Base-by-base conservation (phyloP, 2,113 vertebrate genomes). In the Dinomys branickii region DNA sequence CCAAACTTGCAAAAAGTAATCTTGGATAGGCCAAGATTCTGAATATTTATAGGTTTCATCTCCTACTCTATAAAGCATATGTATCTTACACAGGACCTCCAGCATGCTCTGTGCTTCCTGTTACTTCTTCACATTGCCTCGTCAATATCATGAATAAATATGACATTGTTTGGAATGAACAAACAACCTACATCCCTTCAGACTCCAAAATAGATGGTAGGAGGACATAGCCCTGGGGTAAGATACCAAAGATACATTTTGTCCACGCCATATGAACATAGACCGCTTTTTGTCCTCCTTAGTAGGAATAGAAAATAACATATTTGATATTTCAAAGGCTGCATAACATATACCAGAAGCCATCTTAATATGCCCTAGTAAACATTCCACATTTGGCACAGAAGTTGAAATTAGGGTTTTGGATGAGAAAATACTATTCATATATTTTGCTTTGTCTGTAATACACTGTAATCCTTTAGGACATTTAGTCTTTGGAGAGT, bases 281-380 rank as follows among this genome's bases (percentile, higher is more conserved):
- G 50, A 28, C 14, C 63, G 9, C 44, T 67, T 20, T 50, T 73
- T 69, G 24, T 28, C 24, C 56, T 81, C 17, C 59, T 67, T 41
- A 26, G 47, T 41, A 41, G 38, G 8, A 26, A 63, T 38, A 44
- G 44, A 89, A 90, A 85, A 86, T 41, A 80, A 61, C 44, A 10
- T 26, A 73, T 54, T 26, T 71, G 16, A 38, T 50, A 47, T 41
- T 20, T n/a, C 33, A 86, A 50, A 86, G 12, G 14, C 33, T 54
- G 3, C 2, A 28, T 35, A 41, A 0, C 22, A n/a, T 50, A n/a
- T 54, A 41, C 35, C 38, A 3, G 3, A 38, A 0, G 9, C 61
- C 71, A 19, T 16, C 16, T 69, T 71, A 61, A 61, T 69, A 63
- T 41, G 17, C 13, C 58, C 26, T 59, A 30, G 59, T 28, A 77